Evolutionary conservation across 2,888 invertebrate genomes (phyloP), one percentile per base, ranked within the genome.

Genomic region (Oscheius onirici): DNA sequence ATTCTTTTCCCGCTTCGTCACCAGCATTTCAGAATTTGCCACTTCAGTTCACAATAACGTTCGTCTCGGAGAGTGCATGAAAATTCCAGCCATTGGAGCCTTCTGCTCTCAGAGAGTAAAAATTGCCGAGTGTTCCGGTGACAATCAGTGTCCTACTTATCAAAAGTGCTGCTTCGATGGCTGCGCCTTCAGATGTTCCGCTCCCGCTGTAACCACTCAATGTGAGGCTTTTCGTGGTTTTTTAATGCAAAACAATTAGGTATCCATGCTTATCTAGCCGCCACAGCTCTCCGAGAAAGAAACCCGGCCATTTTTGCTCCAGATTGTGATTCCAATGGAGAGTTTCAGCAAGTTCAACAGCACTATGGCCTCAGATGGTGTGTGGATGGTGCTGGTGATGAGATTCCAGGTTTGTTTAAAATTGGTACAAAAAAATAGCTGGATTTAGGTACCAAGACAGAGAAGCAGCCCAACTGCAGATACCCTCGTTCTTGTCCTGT

Each of bases 151-250:
- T 57, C 75, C 78, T 8, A 71, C 75, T 0, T 72, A 79, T 49
- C 73, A 74, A 34, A 86, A 86, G 51, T 86, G 86, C 71, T 86
- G 86, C 66, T 79, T 72, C 22, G 83, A 85, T 71, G 86, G 86
- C 0, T 86, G 86, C 61, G 76, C 72, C 10, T 75, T 72, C 55
- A 58, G 76, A 70, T 86, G 86, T 51, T 55, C 73, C 10, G 77
- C 78, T 20, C 80, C 83, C 0, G 49, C 73, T 43, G 60, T 41
- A n/a, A 77, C 79, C 41, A 77, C 81, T 8, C 46, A 67, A 68
- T 76, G 71, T 71, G 26, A 55, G 17, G 8, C 13, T 24, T 44
- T 46, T 10, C 26, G 8, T 63, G n/a, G n/a, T n/a, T n/a, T n/a
- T n/a, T n/a, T n/a, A n/a, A n/a, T n/a, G n/a, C 0, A 49, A 2